Conservation (phyloP, 2,797 vertebrate genomes). For the Petrocephalus schoutedeni region DNA sequence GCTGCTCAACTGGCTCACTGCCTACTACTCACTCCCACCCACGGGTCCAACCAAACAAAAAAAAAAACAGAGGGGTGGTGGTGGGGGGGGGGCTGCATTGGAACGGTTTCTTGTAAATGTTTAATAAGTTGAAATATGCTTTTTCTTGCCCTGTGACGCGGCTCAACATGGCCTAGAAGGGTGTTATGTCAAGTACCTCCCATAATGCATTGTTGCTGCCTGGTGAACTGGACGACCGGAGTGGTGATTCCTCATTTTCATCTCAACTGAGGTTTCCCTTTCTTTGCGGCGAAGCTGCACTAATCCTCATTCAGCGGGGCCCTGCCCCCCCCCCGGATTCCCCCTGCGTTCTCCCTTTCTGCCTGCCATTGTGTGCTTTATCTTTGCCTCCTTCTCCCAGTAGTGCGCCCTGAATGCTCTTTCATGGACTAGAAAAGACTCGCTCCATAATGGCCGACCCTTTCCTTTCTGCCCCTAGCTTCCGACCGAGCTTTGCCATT, state of each 20-base stretch:
- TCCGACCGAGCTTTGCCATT: slow-evolving; percentile 92
- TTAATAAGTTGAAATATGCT: slow-evolving; percentile 63
- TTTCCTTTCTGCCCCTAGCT: slow-evolving; percentile 77
- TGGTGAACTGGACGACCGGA: slow-evolving; percentile 87
- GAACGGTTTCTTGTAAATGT: slow-evolving; percentile 25
- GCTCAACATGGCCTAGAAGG: slow-evolving; percentile 88
- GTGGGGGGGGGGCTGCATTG: background rate
- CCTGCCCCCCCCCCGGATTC: slow-evolving; percentile 66
- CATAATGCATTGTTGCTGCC: slow-evolving; percentile 88
- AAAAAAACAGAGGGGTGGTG: background rate
- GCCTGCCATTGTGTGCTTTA: slow-evolving; percentile 66
- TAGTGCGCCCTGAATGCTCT: slow-evolving; percentile 72
- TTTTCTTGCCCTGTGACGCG: slow-evolving; percentile 73
- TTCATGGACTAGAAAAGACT: slow-evolving; percentile 77
- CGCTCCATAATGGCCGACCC: slow-evolving; percentile 72
- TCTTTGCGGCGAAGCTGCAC: slow-evolving; percentile 69
- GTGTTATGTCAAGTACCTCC: slow-evolving; percentile 96
- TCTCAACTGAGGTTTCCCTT: slow-evolving; percentile 74
- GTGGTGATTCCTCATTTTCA: slow-evolving; percentile 92
- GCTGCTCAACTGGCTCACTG: background rate
- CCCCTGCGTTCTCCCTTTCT: slow-evolving; percentile 62
- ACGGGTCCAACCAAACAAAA: background rate
- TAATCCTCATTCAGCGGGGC: slow-evolving; percentile 81
- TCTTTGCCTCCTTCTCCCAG: slow-evolving; percentile 69
- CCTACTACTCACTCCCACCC: background rate